phyloP scores from a whole-genome alignment of 2,888 invertebrate genomes.

The Phengaris arion region DNA sequence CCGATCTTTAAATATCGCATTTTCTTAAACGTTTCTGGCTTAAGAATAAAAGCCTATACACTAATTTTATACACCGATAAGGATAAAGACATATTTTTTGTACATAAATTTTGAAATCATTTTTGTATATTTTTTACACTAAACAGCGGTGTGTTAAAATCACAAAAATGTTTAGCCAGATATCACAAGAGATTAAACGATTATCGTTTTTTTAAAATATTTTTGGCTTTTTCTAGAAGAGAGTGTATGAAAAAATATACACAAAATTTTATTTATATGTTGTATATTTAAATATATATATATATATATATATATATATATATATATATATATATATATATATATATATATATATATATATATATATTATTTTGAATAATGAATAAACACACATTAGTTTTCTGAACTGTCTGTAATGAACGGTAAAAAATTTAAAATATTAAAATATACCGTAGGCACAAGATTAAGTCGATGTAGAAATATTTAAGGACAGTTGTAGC shows the following conservation, averaged over 20 bases:
- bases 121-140: background rate
- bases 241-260: too few species aligned
- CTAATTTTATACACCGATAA: background rate
- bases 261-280: too few species aligned
- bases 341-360: too few species aligned
- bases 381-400: too few species aligned
- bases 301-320: too few species aligned
- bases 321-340: too few species aligned
- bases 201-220: background rate
- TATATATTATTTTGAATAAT: too few species aligned
- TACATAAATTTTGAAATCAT: background rate
- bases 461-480: background rate
- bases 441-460: background rate
- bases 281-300: too few species aligned
- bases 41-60: background rate
- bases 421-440: background rate
- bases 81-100: background rate
- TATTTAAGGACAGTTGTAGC: background rate
- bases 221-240: background rate
- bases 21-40: background rate
- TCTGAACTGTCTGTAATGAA: background rate
- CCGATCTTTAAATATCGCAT: background rate
- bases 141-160: background rate
- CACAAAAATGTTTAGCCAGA: background rate
- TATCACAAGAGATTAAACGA: background rate